These are phyloP conservation scores for Apocheima hispidaria DNA, from an alignment of 2,888 invertebrate genomes.

Conservation along the genomic window DNA sequence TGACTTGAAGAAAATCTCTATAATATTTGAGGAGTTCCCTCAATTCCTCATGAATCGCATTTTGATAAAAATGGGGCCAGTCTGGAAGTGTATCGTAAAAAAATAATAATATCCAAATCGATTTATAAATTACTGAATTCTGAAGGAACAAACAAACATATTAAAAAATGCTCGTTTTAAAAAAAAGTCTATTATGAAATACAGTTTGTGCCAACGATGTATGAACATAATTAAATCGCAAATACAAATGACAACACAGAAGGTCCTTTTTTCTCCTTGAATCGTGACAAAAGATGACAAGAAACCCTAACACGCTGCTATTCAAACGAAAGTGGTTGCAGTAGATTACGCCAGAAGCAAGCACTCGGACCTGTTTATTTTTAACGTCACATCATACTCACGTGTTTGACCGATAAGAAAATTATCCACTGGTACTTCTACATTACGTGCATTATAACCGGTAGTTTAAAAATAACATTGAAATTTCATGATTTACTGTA, in stretches of 20 bases:
- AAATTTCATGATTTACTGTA: background rate
- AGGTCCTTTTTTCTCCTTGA: background rate
- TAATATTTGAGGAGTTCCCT: no score
- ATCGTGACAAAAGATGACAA: background rate
- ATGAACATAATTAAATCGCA: background rate
- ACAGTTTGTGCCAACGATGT: background rate
- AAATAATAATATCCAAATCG: no score
- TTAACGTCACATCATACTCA: slow-evolving; percentile 27
- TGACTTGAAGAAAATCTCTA: no score
- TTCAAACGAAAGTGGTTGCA: background rate
- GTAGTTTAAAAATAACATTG: slow-evolving; percentile 1
- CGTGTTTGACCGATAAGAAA: slow-evolving; percentile 55
- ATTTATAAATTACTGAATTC: no score
- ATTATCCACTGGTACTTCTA: slow-evolving; percentile 13
- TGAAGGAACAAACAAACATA: no score
- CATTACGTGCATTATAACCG: background rate
- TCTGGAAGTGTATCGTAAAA: no score
- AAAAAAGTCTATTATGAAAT: no score
- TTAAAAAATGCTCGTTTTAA: no score
- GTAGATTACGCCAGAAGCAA: slow-evolving; percentile 21
- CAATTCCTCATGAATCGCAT: no score
- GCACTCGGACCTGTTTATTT: slow-evolving; percentile 32
- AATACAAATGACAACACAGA: background rate
- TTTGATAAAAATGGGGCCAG: no score
- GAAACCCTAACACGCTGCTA: background rate